Evolutionary conservation across 2,888 invertebrate genomes (phyloP), one percentile per base, ranked within the genome.

Genomic region (Orchesellides sinensis): DNA sequence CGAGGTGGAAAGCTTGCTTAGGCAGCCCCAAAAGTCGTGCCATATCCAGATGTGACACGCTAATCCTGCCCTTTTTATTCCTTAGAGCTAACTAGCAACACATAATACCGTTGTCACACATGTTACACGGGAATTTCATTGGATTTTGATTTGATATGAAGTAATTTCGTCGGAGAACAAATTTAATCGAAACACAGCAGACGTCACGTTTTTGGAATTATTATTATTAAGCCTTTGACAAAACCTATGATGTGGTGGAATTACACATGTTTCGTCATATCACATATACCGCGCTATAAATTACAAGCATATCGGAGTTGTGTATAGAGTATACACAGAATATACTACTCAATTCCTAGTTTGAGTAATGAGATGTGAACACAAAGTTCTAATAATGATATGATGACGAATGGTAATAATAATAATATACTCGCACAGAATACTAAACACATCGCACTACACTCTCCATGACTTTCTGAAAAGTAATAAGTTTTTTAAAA

Each of bases 81-180:
- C 6, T 14, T 35, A 12, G 6, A 32, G 14, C 35, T 40, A 40
- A 21, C n/a, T 25, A 23, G 8, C 66, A 21, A 23, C 25, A 54
- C 47, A 47, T 69, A 29, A 69, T 29, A 32, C 27, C 8, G 6
- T 17, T 12, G 29, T 35, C 27, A 56, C 66, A 69, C 21, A 21
- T 69, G 54, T 69, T 49, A 29, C 68, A 54, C 69, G 54, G 17
- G 23, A n/a, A 35, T 69, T 69, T 59, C 54, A 72, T 56, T 27
- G 56, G 59, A 45, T 59, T 72, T 56, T 72, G 72, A 72, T 72
- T 72, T 59, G 17, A 72, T 45, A 59, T 59, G 21, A 59, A 59
- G 19, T 17, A 23, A 59, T 59, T 23, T 40, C 32, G 21, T 19
- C 17, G 40, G 56, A 45, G 17, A 72, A 59, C 40, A 56, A 72